These are phyloP conservation scores for Datnioides undecimradiatus DNA, from an alignment of 2,113 vertebrate genomes.

Conservation along the genomic window DNA sequence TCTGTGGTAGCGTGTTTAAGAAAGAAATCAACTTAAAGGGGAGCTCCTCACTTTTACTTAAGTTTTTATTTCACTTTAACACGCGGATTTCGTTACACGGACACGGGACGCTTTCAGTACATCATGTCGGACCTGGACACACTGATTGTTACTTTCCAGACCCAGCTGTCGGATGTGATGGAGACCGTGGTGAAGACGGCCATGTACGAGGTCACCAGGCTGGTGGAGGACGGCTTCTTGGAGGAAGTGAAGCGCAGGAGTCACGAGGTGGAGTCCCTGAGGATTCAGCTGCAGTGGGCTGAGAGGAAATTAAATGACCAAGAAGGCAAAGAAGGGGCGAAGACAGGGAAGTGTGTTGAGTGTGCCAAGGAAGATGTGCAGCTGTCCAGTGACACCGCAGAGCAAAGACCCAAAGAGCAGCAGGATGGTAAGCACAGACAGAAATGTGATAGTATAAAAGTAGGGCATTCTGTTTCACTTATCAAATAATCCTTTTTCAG, in stretches of 20 bases:
- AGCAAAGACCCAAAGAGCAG: conserved; percentile 11
- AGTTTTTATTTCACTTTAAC: neutral
- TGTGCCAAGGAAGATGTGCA: conserved; percentile 52
- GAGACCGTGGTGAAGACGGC: conserved; percentile 83
- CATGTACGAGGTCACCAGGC: conserved; percentile 80
- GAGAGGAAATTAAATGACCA: conserved; percentile 65
- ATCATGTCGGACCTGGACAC: conserved; percentile 79
- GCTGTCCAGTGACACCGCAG: conserved; percentile 9
- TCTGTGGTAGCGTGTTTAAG: conserved; percentile 1
- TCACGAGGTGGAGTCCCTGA: conserved; percentile 78
- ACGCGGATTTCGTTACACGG: too few relatives aligned
- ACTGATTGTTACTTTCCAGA: conserved; percentile 81
- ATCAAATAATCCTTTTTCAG: conserved; percentile 32
- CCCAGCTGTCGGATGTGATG: conserved; percentile 84
- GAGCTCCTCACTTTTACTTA: neutral
- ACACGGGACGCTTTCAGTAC: neutral
- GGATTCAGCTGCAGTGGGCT: conserved; percentile 71
- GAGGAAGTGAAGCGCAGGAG: conserved; percentile 78
- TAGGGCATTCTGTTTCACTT: neutral
- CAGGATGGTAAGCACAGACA: conserved; percentile 52
- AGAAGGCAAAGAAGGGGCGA: conserved; percentile 19
- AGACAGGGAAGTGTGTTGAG: conserved; percentile 50
- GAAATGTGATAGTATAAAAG: too few relatives aligned
- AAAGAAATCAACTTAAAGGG: neutral
- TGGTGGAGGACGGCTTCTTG: conserved; percentile 83